Base-by-base conservation (phyloP, 2,113 vertebrate species). In the Theristicus caerulescens region DNA sequence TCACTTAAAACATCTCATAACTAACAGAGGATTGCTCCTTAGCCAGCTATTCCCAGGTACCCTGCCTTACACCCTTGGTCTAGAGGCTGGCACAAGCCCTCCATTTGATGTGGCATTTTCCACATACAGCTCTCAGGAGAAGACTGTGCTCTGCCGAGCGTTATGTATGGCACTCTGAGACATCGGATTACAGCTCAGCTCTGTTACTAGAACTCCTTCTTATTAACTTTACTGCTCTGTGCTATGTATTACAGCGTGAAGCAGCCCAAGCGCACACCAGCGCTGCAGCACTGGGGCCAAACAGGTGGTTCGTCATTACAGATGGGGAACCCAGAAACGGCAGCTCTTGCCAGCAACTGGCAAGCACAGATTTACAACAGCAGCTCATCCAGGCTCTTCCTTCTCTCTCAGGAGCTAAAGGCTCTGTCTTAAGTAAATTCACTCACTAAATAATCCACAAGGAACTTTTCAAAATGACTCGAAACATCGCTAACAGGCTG, bases 361-460 rank as follows among this genome's bases (percentile, higher is more conserved):
- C 49, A 94, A 82, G 46, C 1, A 0, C 22, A 70, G 55, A 93
- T 95, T 90, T 69, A 93, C 36, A 86, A 2, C 64, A 93, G 69
- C 3, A 2, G 46, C 54, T 82, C 0, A 0, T 36, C 26, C 0
- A 0, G n/a, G n/a, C 47, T 84, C 81, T 71, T 72, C 81, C 77
- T 73, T 86, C 73, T 67, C 86, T 65, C 87, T 54, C 57, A 90
- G 85, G 27, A 96, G 65, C 46, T 88, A 89, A 90, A 83, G 44
- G 38, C 70, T 95, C 51, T 71, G 38, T 77, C 73, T 93, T 86
- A 76, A 95, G 91, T 93, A 94, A 96, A 95, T 67, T 82, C 62
- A 36, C 57, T 90, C 46, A 32, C 83, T 91, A 96, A 96, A 96
- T 86, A 98, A 98, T 92, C 81, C 34, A 74, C 46, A 20, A 38